Evolutionary conservation across 2,797 vertebrate species (phyloP), one percentile per base, ranked within the genome.

Genomic region (Myotis pilosus): DNA sequence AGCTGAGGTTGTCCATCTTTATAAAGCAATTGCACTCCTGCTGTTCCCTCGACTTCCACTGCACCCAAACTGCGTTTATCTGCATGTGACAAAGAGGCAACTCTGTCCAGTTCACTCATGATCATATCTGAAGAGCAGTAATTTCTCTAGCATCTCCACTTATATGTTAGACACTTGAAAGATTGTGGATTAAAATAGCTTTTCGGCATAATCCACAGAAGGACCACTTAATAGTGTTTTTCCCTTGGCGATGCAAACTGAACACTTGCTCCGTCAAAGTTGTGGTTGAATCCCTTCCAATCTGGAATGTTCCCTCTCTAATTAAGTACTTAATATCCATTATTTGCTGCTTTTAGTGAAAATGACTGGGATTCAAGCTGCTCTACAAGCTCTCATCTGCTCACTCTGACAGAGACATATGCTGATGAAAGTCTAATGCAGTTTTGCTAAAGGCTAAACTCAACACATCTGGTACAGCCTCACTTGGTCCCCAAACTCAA

Each of bases 311-410:
- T 87, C 20, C 22, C 79, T 94, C 72, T 91, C 97, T 97, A 95
- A 95, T 97, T 97, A 97, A 96, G 95, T 94, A 96, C 92, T 94
- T 97, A 95, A 95, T 96, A 96, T 41, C 79, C 82, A 97, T 97
- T 97, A 97, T 97, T 87, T 89, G 82, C 82, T 95, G 68, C 76
- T 76, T 91, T 97, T 96, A 96, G 91, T 53, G 96, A 95, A 96
- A 97, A 96, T 83, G 62, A 92, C 91, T 95, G 93, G 81, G 93
- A 90, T 90, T 97, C 94, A 96, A 96, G 94, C n/a, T 92, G 91
- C 68, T 97, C 96, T 88, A 49, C 94, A 92, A 96, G 94, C 49
- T 86, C 92, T 96, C 92, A 96, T 96, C 80, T 96, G 94, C 95
- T 93, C 19, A 78, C 75, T 82, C n/a, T 95, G 94, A 97, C 96